phyloP scores from a whole-genome alignment of 2,888 invertebrate genomes.

The Dioctria rufipes region DNA sequence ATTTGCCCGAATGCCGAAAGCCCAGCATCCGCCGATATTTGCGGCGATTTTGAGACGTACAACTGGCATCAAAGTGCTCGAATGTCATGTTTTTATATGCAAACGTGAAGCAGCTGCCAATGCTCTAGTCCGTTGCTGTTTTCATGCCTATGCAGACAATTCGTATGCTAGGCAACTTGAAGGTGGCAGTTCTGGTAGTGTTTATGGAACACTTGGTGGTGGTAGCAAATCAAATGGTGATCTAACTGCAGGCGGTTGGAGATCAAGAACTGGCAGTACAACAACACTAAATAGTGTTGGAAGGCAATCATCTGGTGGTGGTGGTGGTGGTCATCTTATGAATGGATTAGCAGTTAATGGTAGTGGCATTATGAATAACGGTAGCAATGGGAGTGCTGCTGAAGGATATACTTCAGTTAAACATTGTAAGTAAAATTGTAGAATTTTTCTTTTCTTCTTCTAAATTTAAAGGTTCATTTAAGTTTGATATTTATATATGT shows the following conservation, averaged over 20 bases:
- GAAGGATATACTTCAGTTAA: constrained; percentile 71
- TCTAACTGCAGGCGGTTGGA: constrained; percentile 71
- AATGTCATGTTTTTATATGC: constrained; percentile 99
- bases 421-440: constrained; percentile 68
- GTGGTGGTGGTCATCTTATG: constrained; percentile 66
- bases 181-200: constrained; percentile 73
- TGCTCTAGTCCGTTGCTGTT: constrained; percentile 96
- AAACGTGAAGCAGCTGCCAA: constrained; percentile 97
- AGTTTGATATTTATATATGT: no score
- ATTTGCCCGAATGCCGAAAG: constrained; percentile 92
- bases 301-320: constrained; percentile 67
- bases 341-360: constrained; percentile 58
- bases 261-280: constrained; percentile 75
- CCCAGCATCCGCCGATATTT: constrained; percentile 95
- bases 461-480: neutral
- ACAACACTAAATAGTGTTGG: constrained; percentile 76
- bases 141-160: constrained; percentile 97
- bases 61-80: constrained; percentile 96
- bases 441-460: neutral
- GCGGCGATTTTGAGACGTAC: constrained; percentile 96
- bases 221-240: constrained; percentile 69
- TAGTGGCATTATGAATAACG: constrained; percentile 24
- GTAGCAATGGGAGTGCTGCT: constrained; percentile 66
- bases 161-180: constrained; percentile 90
- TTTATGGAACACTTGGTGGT: constrained; percentile 71